phyloP scores from a whole-genome alignment of 1,140 invertebrate genomes.

The Aricia agestis region DNA sequence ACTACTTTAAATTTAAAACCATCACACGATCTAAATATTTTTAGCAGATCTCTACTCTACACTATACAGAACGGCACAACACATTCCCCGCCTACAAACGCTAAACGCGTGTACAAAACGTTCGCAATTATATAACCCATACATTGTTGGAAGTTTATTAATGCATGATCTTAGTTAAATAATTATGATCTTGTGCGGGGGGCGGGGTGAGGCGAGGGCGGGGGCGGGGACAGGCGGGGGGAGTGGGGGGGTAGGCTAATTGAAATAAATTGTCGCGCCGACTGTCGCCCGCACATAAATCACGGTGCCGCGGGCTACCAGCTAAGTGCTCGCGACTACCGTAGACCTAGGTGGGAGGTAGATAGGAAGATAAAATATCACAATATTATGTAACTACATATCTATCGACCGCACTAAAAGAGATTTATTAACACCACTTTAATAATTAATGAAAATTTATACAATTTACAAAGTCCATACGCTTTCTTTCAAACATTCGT shows the following conservation, averaged over 20 bases:
- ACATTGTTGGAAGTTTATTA: constrained; percentile 14
- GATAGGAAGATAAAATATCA: not conserved
- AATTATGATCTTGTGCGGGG: constrained; percentile 30
- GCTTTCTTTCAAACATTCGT: too few relatives aligned
- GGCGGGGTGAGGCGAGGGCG: constrained; percentile 41
- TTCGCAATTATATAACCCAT: constrained; percentile 23
- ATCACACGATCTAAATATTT: too few relatives aligned
- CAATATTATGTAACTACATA: too few relatives aligned
- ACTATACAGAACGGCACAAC: too few relatives aligned
- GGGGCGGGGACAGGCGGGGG: constrained; percentile 35
- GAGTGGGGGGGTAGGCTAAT: constrained; percentile 47
- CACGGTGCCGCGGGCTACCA: constrained; percentile 65
- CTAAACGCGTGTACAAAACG: constrained; percentile 21
- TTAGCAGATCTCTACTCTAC: too few relatives aligned
- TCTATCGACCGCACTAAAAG: too few relatives aligned
- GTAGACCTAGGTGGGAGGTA: constrained; percentile 28
- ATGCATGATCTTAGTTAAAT: constrained; percentile 16
- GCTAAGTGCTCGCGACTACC: constrained; percentile 67
- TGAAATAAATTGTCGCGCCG: constrained; percentile 74
- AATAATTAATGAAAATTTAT: too few relatives aligned
- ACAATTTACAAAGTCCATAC: too few relatives aligned
- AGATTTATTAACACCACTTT: too few relatives aligned
- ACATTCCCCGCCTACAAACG: not conserved
- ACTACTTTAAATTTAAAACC: too few relatives aligned
- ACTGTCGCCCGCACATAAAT: constrained; percentile 68